These are phyloP conservation scores for Scatophagus argus DNA, from an alignment of 2,113 vertebrate species.

Conservation along the genomic window DNA sequence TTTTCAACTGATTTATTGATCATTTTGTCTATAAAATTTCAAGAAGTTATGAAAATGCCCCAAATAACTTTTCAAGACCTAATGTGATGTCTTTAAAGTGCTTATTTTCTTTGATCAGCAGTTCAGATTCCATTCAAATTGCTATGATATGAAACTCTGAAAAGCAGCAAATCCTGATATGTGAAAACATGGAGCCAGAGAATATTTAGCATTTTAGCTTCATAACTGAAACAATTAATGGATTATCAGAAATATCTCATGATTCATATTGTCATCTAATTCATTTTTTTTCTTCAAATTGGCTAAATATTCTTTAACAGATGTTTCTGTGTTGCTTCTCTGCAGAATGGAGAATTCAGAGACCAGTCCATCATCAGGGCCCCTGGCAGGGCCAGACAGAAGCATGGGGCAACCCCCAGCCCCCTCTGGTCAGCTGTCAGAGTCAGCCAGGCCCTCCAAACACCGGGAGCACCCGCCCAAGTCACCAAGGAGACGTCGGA, in stretches of 20 bases:
- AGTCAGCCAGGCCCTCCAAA: slow-evolving; percentile 61
- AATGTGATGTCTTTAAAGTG: not conserved
- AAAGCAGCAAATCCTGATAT: not conserved
- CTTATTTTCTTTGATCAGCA: not conserved
- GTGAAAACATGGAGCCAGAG: not conserved
- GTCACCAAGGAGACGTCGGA: slow-evolving; percentile 81
- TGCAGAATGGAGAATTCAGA: slow-evolving; percentile 76
- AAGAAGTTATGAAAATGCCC: not conserved
- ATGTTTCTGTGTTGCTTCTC: not conserved
- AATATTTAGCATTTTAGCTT: not conserved
- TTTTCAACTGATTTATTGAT: not conserved
- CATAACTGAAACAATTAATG: not conserved
- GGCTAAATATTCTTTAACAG: not conserved
- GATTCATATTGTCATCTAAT: too few relatives aligned
- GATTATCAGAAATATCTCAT: too few relatives aligned
- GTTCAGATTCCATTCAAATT: not conserved
- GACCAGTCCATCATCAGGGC: slow-evolving; percentile 15
- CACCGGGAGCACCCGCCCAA: slow-evolving; percentile 69
- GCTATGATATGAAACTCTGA: not conserved
- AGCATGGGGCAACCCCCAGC: slow-evolving; percentile 13
- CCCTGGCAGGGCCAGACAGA: slow-evolving; percentile 33
- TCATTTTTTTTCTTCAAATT: not conserved
- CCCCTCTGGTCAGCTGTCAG: slow-evolving; percentile 47
- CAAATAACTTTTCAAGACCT: not conserved
- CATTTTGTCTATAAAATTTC: not conserved